Evolutionary conservation across 2,797 vertebrate species (phyloP).

Genomic region (Parotocinclus haroldoi): DNA sequence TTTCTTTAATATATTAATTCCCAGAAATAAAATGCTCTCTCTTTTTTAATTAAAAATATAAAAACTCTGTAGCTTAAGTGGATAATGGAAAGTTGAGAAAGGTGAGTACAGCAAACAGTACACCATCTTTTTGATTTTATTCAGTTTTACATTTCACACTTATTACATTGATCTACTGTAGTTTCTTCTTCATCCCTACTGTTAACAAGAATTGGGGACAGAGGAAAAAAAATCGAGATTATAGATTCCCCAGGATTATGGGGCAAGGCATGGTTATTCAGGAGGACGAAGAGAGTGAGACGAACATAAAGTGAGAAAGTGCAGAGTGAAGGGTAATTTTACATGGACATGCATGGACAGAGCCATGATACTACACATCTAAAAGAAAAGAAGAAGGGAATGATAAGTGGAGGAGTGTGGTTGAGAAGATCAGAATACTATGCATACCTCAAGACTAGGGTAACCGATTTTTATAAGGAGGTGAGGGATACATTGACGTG

Average conservation of each 20-base stretch:
- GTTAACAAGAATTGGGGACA: background rate
- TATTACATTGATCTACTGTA: background rate
- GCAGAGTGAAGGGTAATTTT: conserved; percentile 21
- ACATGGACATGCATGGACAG: conserved; percentile 36
- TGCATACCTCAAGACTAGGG: conserved; percentile 35
- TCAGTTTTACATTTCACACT: too few relatives aligned
- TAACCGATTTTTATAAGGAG: conserved; percentile 37
- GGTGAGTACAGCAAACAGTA: too few relatives aligned
- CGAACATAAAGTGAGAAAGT: background rate
- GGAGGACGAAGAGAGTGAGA: conserved; percentile 6
- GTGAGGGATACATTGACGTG: conserved; percentile 57
- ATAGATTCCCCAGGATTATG: conserved; percentile 65
- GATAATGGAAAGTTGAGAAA: too few relatives aligned
- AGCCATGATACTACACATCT: background rate
- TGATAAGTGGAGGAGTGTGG: conserved; percentile 4
- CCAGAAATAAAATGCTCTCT: too few relatives aligned
- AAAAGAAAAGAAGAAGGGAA: conserved; percentile 12
- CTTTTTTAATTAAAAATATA: too few relatives aligned
- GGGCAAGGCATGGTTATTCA: conserved; percentile 40
- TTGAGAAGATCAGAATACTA: conserved; percentile 5
- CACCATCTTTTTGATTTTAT: too few relatives aligned
- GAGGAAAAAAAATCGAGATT: conserved; percentile 62
- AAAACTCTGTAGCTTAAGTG: too few relatives aligned
- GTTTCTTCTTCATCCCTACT: background rate
- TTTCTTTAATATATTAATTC: too few relatives aligned